A percentile compares a stretch with the other conserved stretches of the same genome.
Conservation (phyloP, 2,113 vertebrate species). For the Conger conger region DNA sequence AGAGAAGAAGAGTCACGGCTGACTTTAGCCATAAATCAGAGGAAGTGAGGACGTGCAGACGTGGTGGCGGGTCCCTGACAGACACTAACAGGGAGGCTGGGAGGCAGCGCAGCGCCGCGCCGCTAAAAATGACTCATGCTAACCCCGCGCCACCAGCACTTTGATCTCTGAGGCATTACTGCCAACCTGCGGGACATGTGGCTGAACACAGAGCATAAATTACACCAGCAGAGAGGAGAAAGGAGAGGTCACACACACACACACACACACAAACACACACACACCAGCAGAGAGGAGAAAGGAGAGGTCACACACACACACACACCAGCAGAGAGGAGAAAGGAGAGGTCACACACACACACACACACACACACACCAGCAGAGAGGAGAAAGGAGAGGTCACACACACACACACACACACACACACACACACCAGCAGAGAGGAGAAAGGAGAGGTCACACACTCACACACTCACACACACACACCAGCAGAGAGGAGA, state of each 20-base stretch:
- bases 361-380: too few relatives aligned
- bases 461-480: too few relatives aligned
- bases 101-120: constrained; percentile 33
- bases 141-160: constrained; percentile 43
- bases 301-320: too few relatives aligned
- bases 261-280: background rate
- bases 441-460: too few relatives aligned
- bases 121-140: constrained; percentile 55
- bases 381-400: too few relatives aligned
- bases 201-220: background rate
- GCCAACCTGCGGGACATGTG: constrained; percentile 27
- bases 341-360: too few relatives aligned
- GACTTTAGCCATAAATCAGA: constrained; percentile 54
- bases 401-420: too few relatives aligned
- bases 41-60: constrained; percentile 45
- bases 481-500: too few relatives aligned
- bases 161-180: constrained; percentile 44
- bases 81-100: constrained; percentile 32
- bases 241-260: constrained; percentile 38
- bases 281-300: too few relatives aligned
- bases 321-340: too few relatives aligned
- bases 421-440: too few relatives aligned
- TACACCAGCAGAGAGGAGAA: background rate
- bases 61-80: constrained; percentile 27
- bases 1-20: background rate